Evolutionary conservation across 37 sponge, comb jelly and placozoan species (phyloP).

Genomic region (Axinella damicornis): DNA sequence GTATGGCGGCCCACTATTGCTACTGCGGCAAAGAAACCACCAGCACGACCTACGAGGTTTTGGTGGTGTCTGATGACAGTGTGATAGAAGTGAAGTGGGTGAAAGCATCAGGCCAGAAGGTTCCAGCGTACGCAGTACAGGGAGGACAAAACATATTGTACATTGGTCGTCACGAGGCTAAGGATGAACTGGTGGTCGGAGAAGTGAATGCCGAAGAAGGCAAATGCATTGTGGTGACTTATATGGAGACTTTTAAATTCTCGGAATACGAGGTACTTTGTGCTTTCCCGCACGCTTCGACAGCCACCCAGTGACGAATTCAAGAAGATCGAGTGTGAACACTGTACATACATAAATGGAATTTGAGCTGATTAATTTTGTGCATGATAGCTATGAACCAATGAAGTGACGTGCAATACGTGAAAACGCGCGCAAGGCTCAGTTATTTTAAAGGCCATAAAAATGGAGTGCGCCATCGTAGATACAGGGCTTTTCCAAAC

Average conservation of each 20-base stretch:
- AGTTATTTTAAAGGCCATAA: too few species aligned
- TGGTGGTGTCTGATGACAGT: not conserved
- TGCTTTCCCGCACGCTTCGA: not conserved
- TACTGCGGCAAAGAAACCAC: not conserved
- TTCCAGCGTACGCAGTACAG: not conserved
- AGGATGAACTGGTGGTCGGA: not conserved
- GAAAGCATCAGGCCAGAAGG: not conserved
- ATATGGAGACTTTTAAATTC: not conserved
- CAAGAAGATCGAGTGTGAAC: too few species aligned
- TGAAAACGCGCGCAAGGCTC: too few species aligned
- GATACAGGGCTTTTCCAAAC: too few species aligned
- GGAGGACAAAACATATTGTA: not conserved
- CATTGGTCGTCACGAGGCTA: constrained; percentile 3
- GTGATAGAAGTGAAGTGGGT: not conserved
- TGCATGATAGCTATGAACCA: too few species aligned
- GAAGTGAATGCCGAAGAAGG: not conserved
- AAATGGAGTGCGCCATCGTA: too few species aligned
- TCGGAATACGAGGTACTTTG: not conserved
- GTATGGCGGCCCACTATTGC: not conserved
- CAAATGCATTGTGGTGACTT: not conserved
- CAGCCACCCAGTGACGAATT: not conserved
- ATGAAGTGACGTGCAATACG: too few species aligned
- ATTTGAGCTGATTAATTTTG: too few species aligned
- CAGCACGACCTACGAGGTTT: not conserved
- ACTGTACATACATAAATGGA: too few species aligned